These are phyloP conservation scores for Channa argus DNA, from an alignment of 2,113 vertebrate species.

Conservation along the genomic window DNA sequence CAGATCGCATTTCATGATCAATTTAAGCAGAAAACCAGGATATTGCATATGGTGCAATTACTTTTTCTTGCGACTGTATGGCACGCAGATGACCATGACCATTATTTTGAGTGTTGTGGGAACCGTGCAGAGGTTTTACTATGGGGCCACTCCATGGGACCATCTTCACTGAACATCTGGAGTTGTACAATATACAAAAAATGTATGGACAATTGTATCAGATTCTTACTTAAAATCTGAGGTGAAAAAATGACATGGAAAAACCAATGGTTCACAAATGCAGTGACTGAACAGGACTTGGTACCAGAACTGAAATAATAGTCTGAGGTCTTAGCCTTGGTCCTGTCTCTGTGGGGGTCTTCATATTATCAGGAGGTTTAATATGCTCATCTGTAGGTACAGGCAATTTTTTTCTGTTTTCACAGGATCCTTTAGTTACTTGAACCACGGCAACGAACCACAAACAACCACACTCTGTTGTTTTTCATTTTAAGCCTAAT, in stretches of 20 bases:
- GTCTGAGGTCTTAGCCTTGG: neutral
- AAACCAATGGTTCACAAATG: neutral
- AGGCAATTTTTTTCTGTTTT: neutral
- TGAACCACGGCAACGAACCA: neutral
- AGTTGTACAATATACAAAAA: neutral
- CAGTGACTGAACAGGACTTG: neutral
- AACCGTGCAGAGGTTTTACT: neutral
- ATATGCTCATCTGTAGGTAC: too few relatives aligned
- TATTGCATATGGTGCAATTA: too few relatives aligned
- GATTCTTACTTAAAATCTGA: neutral
- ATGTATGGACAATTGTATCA: neutral
- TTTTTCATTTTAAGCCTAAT: neutral
- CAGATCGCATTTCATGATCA: too few relatives aligned
- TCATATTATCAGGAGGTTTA: too few relatives aligned
- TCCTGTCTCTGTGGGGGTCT: too few relatives aligned
- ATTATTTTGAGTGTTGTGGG: neutral
- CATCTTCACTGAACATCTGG: too few relatives aligned
- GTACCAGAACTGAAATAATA: neutral
- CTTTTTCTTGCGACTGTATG: too few relatives aligned
- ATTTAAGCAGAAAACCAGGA: too few relatives aligned
- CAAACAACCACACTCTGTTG: neutral
- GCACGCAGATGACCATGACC: neutral
- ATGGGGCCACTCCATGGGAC: neutral
- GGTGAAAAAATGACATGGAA: too few relatives aligned
- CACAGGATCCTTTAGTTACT: slow-evolving; percentile 5